Evolutionary conservation across 1,140 invertebrate species (phyloP).

Genomic region (Pachypsylla venusta): DNA sequence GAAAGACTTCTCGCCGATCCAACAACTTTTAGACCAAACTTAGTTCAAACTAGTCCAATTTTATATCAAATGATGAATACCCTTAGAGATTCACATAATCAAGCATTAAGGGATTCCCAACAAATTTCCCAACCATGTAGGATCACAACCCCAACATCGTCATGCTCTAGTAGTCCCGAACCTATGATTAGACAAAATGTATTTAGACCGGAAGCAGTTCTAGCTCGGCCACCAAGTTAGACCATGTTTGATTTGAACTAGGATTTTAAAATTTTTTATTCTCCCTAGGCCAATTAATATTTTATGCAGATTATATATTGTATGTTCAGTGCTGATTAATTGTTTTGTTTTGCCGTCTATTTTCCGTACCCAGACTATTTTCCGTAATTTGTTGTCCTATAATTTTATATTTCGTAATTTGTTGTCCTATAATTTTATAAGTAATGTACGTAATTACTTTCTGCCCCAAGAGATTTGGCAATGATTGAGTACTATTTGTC

Average conservation of each 20-base stretch:
- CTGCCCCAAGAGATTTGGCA: too few relatives aligned
- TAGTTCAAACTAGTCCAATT: conserved; percentile 1
- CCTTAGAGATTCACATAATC: background rate
- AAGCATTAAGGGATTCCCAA: background rate
- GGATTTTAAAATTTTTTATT: conserved; percentile 10
- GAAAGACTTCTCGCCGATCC: background rate
- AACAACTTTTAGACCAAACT: background rate
- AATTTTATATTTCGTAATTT: too few relatives aligned
- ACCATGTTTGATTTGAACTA: too few relatives aligned
- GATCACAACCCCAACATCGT: background rate
- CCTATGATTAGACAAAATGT: background rate
- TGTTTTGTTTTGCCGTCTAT: too few relatives aligned
- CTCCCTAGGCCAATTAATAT: too few relatives aligned
- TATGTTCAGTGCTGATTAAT: too few relatives aligned
- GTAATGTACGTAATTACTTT: too few relatives aligned
- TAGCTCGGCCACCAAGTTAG: background rate
- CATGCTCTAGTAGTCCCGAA: background rate
- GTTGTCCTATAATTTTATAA: too few relatives aligned
- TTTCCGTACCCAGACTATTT: too few relatives aligned
- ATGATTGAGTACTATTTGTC: too few relatives aligned
- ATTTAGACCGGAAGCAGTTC: background rate
- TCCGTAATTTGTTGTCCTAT: too few relatives aligned
- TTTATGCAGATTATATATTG: too few relatives aligned
- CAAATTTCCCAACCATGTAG: background rate
- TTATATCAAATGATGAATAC: conserved; percentile 1